Conservation (phyloP, 2,113 vertebrate species). For the Oxyura jamaicensis region DNA sequence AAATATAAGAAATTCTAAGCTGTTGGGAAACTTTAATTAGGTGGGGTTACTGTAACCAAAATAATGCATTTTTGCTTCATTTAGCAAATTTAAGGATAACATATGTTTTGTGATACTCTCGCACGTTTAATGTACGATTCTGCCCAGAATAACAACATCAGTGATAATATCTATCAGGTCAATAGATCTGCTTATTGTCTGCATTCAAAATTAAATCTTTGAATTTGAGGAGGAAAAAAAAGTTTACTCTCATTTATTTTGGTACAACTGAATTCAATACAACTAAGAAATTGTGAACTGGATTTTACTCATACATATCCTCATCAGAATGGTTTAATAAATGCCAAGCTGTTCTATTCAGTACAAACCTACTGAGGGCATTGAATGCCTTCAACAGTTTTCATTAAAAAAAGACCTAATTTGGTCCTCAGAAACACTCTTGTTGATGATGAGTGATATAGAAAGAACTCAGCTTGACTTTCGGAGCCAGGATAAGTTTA, state of each 20-base stretch:
- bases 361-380: background rate
- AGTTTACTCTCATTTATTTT: background rate
- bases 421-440: background rate
- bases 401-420: background rate
- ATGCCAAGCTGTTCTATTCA: background rate
- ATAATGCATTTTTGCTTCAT: background rate
- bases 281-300: background rate
- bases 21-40: background rate
- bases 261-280: background rate
- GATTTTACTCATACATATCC: background rate
- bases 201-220: background rate
- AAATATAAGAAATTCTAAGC: background rate
- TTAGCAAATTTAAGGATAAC: background rate
- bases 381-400: background rate
- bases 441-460: background rate
- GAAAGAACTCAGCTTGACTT: background rate
- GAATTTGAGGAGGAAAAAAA: background rate
- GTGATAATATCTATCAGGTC: background rate
- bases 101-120: background rate
- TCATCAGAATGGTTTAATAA: background rate
- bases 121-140: background rate
- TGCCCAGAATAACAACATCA: background rate
- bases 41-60: background rate
- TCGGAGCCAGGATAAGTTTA: background rate
- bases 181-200: background rate